Evolutionary conservation across 2,888 invertebrate species (phyloP).

Genomic region (Oeneis ivallda): DNA sequence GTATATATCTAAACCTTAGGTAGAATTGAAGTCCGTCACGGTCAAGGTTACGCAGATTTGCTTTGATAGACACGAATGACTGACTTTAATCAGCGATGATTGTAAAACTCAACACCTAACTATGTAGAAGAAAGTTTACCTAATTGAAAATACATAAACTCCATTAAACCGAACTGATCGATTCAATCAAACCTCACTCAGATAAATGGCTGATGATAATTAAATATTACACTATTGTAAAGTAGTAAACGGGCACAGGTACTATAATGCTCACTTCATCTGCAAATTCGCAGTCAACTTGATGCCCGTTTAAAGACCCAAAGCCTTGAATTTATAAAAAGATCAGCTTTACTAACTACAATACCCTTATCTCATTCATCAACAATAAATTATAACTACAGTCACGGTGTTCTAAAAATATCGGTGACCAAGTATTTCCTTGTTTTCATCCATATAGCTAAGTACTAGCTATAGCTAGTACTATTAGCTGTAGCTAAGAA

Average conservation of each 20-base stretch:
- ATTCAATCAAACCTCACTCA: no score
- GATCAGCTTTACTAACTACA: background rate
- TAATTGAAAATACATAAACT: background rate
- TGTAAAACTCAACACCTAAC: background rate
- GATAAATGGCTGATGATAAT: no score
- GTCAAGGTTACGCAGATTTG: conserved; percentile 64
- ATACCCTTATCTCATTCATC: conserved; percentile 9
- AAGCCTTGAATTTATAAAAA: background rate
- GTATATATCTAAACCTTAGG: conserved; percentile 11
- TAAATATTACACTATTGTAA: no score
- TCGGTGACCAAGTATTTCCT: conserved; percentile 26
- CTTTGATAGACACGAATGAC: conserved; percentile 29
- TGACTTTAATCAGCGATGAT: conserved; percentile 28
- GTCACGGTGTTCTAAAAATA: conserved; percentile 30
- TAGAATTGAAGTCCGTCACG: conserved; percentile 59
- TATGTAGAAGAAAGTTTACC: conserved; percentile 2
- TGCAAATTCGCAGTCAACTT: no score
- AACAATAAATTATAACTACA: background rate
- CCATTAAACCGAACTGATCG: no score
- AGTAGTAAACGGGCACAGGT: no score
- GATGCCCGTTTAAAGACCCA: background rate
- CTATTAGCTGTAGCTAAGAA: no score
- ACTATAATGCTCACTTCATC: no score
- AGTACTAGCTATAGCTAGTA: no score
- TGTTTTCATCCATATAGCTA: conserved; percentile 30